Conservation (phyloP, 2,797 vertebrate genomes). For the Peromyscus attwateri region DNA sequence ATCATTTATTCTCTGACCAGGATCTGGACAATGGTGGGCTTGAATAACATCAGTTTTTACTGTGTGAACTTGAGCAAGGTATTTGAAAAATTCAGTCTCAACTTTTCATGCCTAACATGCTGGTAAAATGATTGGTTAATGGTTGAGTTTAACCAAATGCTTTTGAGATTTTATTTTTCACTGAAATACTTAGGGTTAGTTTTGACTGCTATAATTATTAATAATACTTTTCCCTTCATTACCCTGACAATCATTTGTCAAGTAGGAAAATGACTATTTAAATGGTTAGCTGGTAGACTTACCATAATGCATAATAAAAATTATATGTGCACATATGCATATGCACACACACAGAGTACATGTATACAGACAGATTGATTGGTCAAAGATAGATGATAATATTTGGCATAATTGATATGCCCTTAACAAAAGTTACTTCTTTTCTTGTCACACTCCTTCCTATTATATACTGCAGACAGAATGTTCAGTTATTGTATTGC, state of each 20-base stretch:
- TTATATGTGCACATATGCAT: not conserved
- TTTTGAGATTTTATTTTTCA: slow-evolving; percentile 10
- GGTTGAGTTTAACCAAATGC: slow-evolving; percentile 11
- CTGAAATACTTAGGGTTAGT: not conserved
- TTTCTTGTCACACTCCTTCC: not conserved
- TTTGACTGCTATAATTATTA: slow-evolving; percentile 48
- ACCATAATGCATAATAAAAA: slow-evolving; percentile 37
- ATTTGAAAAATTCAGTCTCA: slow-evolving; percentile 58
- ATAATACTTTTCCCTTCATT: not conserved
- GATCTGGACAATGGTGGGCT: not conserved
- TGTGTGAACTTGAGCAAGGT: slow-evolving; percentile 9
- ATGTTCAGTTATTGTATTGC: slow-evolving; percentile 13
- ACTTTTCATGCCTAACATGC: not conserved
- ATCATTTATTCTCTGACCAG: not conserved
- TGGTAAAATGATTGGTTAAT: slow-evolving; percentile 18
- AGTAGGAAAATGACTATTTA: slow-evolving; percentile 39
- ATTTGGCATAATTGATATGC: not conserved
- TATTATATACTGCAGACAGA: not conserved
- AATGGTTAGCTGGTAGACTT: slow-evolving; percentile 29
- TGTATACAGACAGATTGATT: not conserved
- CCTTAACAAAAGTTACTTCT: slow-evolving; percentile 7
- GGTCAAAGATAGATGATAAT: not conserved
- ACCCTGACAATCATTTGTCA: slow-evolving; percentile 8
- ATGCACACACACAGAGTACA: not conserved
- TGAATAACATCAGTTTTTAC: slow-evolving; percentile 28